Percentiles rank a stretch among this genome's conserved stretches.
These are phyloP conservation scores for Sceloporus tristichus DNA, from an alignment of 2,113 vertebrate genomes.

Conservation along the genomic window DNA sequence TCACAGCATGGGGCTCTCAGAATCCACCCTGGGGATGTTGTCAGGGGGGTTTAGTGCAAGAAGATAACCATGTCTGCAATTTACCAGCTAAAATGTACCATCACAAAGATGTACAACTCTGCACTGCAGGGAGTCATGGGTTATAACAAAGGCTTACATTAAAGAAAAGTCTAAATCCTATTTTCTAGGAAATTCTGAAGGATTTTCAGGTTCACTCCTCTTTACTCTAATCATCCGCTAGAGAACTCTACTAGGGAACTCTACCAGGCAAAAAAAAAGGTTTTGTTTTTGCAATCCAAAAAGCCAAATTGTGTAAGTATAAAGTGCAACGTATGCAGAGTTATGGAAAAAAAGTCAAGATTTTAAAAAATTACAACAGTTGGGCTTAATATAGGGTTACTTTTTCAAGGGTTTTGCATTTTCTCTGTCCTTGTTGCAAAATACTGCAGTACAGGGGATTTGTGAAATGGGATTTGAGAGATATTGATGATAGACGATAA, in stretches of 20 bases:
- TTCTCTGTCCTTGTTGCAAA: not conserved
- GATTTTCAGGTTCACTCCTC: conserved; percentile 71
- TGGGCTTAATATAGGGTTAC: not conserved
- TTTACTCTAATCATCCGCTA: conserved; percentile 41
- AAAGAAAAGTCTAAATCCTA: conserved; percentile 68
- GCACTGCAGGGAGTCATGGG: conserved; percentile 54
- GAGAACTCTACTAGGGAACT: conserved; percentile 1
- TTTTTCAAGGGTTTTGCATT: not conserved
- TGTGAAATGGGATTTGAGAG: not conserved
- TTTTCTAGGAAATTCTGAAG: conserved; percentile 66
- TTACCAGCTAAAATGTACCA: conserved; percentile 64
- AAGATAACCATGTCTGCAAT: conserved; percentile 61
- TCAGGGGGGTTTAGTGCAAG: conserved; percentile 51
- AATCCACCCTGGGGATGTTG: conserved; percentile 23
- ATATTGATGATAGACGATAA: not conserved
- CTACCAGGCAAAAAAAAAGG: not conserved
- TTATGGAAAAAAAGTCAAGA: not conserved
- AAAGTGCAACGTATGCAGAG: not conserved
- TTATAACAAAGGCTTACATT: conserved; percentile 71
- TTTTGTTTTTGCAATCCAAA: not conserved
- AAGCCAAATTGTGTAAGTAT: not conserved
- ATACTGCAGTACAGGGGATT: not conserved
- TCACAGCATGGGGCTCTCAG: not conserved
- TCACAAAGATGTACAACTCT: conserved; percentile 54
- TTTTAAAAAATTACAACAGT: not conserved